A percentile compares a stretch with the other conserved stretches of the same genome.
Evolutionary conservation across 2,113 vertebrate species (phyloP).

Genomic region (Illadopsis cleaveri): DNA sequence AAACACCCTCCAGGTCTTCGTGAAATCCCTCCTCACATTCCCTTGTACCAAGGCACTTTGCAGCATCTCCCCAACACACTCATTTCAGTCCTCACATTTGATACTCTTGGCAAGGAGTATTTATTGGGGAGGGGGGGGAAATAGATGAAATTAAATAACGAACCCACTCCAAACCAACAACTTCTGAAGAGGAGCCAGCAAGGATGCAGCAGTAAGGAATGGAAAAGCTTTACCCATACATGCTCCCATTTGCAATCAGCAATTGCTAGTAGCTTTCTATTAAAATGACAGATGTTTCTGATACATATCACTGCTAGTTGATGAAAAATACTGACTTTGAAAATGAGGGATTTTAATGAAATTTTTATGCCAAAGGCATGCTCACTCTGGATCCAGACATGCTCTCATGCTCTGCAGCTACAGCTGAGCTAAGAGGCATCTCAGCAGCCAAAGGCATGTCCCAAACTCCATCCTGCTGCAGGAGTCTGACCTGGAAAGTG

Average conservation of each 20-base stretch:
- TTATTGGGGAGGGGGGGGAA: fast-evolving
- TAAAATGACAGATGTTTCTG: not conserved
- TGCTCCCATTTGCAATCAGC: not conserved
- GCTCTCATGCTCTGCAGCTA: not conserved
- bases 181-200: not conserved
- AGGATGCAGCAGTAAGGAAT: not conserved
- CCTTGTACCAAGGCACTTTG: not conserved
- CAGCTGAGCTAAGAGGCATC: not conserved
- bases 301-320: not conserved
- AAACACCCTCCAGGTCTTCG: not conserved
- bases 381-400: not conserved
- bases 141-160: not conserved
- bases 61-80: not conserved
- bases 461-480: not conserved
- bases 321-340: not conserved
- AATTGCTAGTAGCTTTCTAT: not conserved
- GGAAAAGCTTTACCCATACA: not conserved
- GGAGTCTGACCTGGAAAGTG: not conserved
- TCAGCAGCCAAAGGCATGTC: not conserved
- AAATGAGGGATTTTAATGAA: not conserved
- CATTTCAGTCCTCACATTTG: not conserved
- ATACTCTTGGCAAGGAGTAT: not conserved
- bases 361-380: not conserved
- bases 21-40: not conserved
- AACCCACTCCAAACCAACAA: not conserved